phyloP scores from a whole-genome alignment of 1,140 invertebrate species.

The Aphelinus certus region DNA sequence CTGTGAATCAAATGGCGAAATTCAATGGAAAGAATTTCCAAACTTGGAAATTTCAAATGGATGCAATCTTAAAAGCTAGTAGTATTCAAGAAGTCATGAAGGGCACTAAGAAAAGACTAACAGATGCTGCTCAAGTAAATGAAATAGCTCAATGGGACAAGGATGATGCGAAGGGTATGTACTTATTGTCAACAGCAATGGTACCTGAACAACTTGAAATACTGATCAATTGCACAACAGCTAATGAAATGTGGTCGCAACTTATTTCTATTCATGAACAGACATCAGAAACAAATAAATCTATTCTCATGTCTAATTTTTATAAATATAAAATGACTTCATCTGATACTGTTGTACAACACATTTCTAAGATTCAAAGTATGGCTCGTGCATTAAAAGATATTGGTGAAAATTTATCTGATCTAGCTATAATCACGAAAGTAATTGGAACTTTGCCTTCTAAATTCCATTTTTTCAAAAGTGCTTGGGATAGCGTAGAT shows the following conservation, averaged over 20 bases:
- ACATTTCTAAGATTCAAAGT: neutral
- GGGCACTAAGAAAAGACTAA: neutral
- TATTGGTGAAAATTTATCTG: constrained; percentile 35
- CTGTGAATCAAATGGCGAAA: neutral
- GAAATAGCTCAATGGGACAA: neutral
- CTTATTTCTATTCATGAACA: neutral
- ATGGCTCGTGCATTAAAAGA: constrained; percentile 11
- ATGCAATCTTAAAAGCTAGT: neutral
- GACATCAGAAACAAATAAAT: neutral
- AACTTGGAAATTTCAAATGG: neutral
- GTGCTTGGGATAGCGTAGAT: constrained; percentile 43
- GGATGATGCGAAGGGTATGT: neutral
- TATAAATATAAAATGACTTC: neutral
- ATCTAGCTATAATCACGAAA: constrained; percentile 38
- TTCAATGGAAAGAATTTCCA: neutral
- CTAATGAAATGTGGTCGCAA: neutral
- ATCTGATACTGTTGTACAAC: neutral
- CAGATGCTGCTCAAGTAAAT: neutral
- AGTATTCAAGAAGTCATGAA: neutral
- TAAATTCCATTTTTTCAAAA: constrained; percentile 30
- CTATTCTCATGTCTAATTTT: neutral
- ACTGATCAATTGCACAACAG: neutral
- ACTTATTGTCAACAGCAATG: neutral
- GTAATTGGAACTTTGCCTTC: constrained; percentile 35
- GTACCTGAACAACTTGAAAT: neutral